These are phyloP conservation scores for Phthorimaea operculella DNA, from an alignment of 1,140 invertebrate genomes.

Conservation along the genomic window DNA sequence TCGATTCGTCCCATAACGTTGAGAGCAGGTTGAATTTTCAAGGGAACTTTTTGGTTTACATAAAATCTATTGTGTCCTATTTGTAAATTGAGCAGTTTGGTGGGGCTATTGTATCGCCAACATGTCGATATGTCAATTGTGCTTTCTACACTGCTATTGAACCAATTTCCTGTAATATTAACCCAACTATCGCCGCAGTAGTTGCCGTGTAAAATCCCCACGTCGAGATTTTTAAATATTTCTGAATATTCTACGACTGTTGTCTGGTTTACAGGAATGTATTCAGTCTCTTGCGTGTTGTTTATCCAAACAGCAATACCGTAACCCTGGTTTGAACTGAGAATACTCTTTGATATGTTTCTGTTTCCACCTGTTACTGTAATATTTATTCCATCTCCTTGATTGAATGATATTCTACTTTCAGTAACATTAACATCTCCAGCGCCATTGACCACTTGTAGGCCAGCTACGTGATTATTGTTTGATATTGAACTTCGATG, in stretches of 20 bases:
- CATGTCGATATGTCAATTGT: slow-evolving; percentile 84
- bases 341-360: slow-evolving; percentile 84
- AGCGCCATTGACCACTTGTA: slow-evolving; percentile 86
- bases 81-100: slow-evolving; percentile 73
- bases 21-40: slow-evolving; percentile 85
- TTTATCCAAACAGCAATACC: slow-evolving; percentile 92
- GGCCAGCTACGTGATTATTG: slow-evolving; percentile 88
- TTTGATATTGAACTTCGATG: slow-evolving; percentile 85
- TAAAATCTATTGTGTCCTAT: slow-evolving; percentile 89
- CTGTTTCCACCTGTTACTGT: slow-evolving; percentile 91
- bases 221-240: slow-evolving; percentile 84
- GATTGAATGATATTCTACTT: slow-evolving; percentile 89
- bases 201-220: slow-evolving; percentile 85
- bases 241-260: slow-evolving; percentile 88
- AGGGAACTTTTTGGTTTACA: slow-evolving; percentile 78
- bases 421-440: slow-evolving; percentile 94
- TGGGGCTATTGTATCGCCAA: slow-evolving; percentile 71
- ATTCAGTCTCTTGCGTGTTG: slow-evolving; percentile 84
- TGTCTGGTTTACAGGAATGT: slow-evolving; percentile 82
- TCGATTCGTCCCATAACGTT: slow-evolving; percentile 84
- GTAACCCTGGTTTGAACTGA: slow-evolving; percentile 84
- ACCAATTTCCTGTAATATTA: slow-evolving; percentile 88
- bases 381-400: slow-evolving; percentile 91
- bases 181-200: slow-evolving; percentile 80
- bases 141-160: slow-evolving; percentile 79